Evolutionary conservation across 2,888 invertebrate species (phyloP).

Genomic region (Lasioglossum zephyrum): DNA sequence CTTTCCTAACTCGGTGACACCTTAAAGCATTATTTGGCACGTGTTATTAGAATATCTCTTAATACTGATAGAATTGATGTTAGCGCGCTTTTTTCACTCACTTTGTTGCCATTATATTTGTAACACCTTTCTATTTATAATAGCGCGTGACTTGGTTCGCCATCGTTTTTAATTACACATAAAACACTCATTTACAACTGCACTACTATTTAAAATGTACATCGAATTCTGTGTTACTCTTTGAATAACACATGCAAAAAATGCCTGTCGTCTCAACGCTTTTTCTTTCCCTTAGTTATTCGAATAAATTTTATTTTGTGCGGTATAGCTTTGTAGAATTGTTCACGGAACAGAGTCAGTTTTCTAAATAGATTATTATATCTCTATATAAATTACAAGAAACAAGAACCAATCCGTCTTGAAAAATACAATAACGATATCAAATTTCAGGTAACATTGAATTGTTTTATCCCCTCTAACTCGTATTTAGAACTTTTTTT

Average conservation of each 20-base stretch:
- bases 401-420: background rate
- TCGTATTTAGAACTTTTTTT: background rate
- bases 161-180: conserved; percentile 74
- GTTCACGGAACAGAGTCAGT: conserved; percentile 43
- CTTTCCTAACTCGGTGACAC: conserved; percentile 56
- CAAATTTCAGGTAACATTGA: conserved; percentile 22
- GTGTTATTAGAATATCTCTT: conserved; percentile 83
- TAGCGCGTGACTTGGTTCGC: conserved; percentile 43
- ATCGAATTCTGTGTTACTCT: conserved; percentile 46
- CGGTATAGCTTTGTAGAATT: conserved; percentile 61
- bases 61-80: conserved; percentile 77
- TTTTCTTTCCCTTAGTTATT: conserved; percentile 45
- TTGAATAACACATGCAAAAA: conserved; percentile 48
- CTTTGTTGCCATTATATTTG: conserved; percentile 48
- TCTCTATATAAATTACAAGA: background rate
- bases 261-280: conserved; percentile 33
- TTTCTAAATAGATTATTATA: background rate
- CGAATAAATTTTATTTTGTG: conserved; percentile 63
- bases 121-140: conserved; percentile 37
- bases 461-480: conserved; percentile 12
- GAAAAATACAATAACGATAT: background rate
- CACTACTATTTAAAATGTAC: conserved; percentile 73
- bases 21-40: conserved; percentile 83
- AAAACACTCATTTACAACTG: conserved; percentile 80
- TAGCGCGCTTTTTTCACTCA: conserved; percentile 61